Conservation (phyloP, 2,888 invertebrate genomes). For the Tachystola acroxantha region DNA sequence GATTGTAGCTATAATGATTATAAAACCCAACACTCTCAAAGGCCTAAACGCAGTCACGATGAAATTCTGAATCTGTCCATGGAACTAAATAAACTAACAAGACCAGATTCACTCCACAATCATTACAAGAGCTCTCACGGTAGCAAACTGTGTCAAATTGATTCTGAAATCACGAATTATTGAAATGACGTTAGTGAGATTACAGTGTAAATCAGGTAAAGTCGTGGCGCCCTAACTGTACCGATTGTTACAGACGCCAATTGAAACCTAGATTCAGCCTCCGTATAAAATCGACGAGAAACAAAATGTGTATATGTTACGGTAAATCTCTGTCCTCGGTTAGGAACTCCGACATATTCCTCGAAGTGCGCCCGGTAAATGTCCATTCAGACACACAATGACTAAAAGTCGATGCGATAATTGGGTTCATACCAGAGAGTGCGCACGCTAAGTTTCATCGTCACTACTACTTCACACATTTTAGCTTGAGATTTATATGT, state of each 20-base stretch:
- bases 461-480: too few relatives aligned
- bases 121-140: conserved; percentile 8
- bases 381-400: too few relatives aligned
- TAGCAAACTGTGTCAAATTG: conserved; percentile 24
- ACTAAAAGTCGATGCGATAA: too few relatives aligned
- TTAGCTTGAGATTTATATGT: too few relatives aligned
- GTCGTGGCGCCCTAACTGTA: conserved; percentile 52
- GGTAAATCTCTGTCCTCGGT: too few relatives aligned
- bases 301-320: too few relatives aligned
- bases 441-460: too few relatives aligned
- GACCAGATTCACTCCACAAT: not conserved
- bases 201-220: conserved; percentile 41
- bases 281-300: conserved; percentile 7
- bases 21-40: not conserved
- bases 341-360: too few relatives aligned
- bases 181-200: conserved; percentile 42
- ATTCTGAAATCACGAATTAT: conserved; percentile 47
- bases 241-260: conserved; percentile 29
- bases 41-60: not conserved
- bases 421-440: too few relatives aligned
- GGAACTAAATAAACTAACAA: not conserved
- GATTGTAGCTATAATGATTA: not conserved
- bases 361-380: too few relatives aligned
- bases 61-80: not conserved
- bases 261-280: conserved; percentile 24